Evolutionary conservation across 2,888 invertebrate genomes (phyloP), one percentile per base, ranked within the genome.

Genomic region (Pseudeuparius sepicola): DNA sequence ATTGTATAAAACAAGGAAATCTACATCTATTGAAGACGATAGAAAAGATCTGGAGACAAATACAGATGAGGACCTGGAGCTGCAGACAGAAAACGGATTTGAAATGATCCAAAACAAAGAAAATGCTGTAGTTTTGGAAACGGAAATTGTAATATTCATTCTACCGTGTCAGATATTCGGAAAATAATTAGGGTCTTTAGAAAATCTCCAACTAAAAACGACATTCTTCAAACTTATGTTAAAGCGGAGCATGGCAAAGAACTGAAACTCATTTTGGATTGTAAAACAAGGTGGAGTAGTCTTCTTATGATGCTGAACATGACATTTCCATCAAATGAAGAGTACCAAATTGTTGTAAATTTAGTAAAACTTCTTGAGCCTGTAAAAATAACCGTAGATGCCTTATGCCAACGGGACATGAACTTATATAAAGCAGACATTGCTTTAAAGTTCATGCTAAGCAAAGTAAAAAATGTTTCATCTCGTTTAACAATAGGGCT

Each of bases 211-310:
- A 18, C 17, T 13, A 33, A 33, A 14, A 33, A 25, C 13, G 13
- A 25, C 11, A 15, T 33, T 16, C 13, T 38, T 10, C 28, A 38
- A 24, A 38, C 24, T 7, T 34, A 34, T 15, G 14, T 29, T 10
- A 38, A 30, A 24, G 24, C 28, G 13, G 34, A 34, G 12, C 24
- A 29, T 9, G 38, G 24, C 6, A 29, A 38, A 29, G 38, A 38
- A 29, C 4, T 29, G n/a, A 15, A 38, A 18, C 28, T 34, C 29
- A 14, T 29, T 15, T 29, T 38, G 23, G 38, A 38, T 23, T 34
- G 38, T 28, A 38, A 34, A 30, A 34, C 31, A 7, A 30, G 36
- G 25, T 36, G 36, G 30, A 36, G 36, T 16, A 36, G 36, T n/a
- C 14, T 31, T 3, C 10, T 29, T n/a, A 12, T 17, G 14, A 36